Evolutionary conservation across 35 echinoderm and acorn worm genomes (phyloP), one percentile per base, ranked within the genome.

Genomic region (Apostichopus parvimensis): DNA sequence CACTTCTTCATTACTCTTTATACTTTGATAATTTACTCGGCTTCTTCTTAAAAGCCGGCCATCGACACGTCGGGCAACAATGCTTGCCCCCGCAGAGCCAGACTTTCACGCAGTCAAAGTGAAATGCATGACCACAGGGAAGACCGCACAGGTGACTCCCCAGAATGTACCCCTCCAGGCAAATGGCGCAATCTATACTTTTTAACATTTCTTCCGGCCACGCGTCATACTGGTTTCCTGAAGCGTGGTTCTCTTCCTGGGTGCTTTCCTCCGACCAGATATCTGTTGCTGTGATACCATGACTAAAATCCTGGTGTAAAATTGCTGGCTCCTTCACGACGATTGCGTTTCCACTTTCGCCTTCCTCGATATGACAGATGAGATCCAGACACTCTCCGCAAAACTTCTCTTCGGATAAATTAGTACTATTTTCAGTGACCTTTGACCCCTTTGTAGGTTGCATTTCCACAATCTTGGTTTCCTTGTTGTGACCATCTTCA

Each of bases 11-110:
- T 88, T 91, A 98, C 86, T 98, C 97, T 80, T 85, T 95, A 45
- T 98, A 91, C 83, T 96, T 94, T 58, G 90, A 95, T 61, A 94
- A 86, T 54, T 96, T 96, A 71, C 73, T 85, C 9, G 92, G 87
- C 71, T 94, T 98, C 17, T 64, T 93, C 56, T 96, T 99, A 56
- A 93, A 99, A 18, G 97, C 97, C 78, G 97, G 97, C 97, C 97
- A 98, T 61, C 97, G 73, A 25, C 97, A 99, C 8, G 87, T 94
- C 17, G 95, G 97, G 77, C 97, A 99, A 18, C 81, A 73, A 86
- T 99, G 97, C n/a, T 98, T 98, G 55, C 88, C 91, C 18, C 82
- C 77, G 11, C 73, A 86, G 57, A 99, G 79, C 97, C 97, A 99
- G 1, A 75, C 79, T 54, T 86, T 18, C 28, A 98, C 93, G 57